Evolutionary conservation across 1,140 invertebrate species (phyloP), one percentile per base, ranked within the genome.

Genomic region (Brachionus calyciflorus): DNA sequence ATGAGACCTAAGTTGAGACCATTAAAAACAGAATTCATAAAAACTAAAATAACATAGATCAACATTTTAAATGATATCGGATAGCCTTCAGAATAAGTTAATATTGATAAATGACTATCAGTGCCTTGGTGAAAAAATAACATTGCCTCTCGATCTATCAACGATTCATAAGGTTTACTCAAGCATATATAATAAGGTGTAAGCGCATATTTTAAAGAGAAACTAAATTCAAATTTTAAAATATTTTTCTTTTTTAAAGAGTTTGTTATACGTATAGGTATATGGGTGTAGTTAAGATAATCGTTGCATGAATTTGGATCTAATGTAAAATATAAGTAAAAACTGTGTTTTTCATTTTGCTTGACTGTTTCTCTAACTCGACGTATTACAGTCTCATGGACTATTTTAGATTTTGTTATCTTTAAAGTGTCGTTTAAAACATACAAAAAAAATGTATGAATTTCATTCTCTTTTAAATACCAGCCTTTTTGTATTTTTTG

Each of bases 1-100:
- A 75, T 75, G 2, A 75, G 19, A 14, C 69, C 69, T 14, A 75
- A 17, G 19, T 75, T 75, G 14, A 75, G 28, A n/a, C 69, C 69
- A 33, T n/a, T 51, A 17, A 75, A 75, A 2, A 53, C 2, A 2
- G 17, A 41, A 1, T 26, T 30, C 7, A 75, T 5, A 3, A 12
- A 2, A 37, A 75, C 10, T 12, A 75, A 28, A 33, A 21, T 14
- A n/a, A 33, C 10, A 51, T 44, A 19, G 12, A 1, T 9, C 12
- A 49, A 10, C 5, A 75, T 24, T 33, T 17, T 33, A 6, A 33
- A 19, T 26, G 33, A 75, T 28, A 51, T 37, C 5, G 69, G 69
- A 14, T 49, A 24, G 17, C 10, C n/a, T 55, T 3, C 10, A 3
- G 63, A 14, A 14, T 10, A 17, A 10, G 28, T 65, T 19, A 30